phyloP scores from a whole-genome alignment of 2,797 vertebrate genomes.

The Acanthurus leucopareius region DNA sequence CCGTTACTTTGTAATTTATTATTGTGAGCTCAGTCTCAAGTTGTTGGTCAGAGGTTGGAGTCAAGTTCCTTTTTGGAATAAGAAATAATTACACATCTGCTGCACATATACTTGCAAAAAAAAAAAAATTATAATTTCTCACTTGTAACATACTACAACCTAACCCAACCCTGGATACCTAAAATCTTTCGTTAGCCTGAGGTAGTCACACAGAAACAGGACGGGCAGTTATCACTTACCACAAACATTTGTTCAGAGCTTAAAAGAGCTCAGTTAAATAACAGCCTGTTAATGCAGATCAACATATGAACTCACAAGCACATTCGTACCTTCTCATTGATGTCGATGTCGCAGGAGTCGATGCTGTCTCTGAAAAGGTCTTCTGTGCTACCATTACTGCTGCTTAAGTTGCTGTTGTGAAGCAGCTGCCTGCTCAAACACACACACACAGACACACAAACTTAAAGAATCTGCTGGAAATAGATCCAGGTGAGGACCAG shows the following conservation, averaged over 20 bases:
- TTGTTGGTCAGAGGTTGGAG: too few species aligned
- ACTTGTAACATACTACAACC: too few species aligned
- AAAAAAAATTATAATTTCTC: too few species aligned
- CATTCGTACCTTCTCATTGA: slow-evolving; percentile 93
- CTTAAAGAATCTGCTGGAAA: slow-evolving; percentile 26
- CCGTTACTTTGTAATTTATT: too few species aligned
- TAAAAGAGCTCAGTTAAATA: slow-evolving; percentile 4
- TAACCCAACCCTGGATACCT: too few species aligned
- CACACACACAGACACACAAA: slow-evolving; percentile 46
- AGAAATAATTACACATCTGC: too few species aligned
- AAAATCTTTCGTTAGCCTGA: background rate
- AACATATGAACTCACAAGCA: slow-evolving; percentile 7
- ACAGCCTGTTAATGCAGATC: background rate
- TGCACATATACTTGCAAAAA: too few species aligned
- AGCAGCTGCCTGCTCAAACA: slow-evolving; percentile 91
- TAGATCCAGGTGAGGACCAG: slow-evolving; percentile 46
- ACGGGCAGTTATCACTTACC: background rate
- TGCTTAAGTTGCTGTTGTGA: slow-evolving; percentile 97
- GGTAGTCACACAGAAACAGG: background rate
- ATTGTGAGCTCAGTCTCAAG: too few species aligned
- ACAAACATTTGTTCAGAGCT: background rate
- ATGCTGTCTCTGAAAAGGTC: slow-evolving; percentile 97
- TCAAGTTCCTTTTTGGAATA: too few species aligned
- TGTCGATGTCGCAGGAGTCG: slow-evolving; percentile 95
- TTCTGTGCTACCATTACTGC: slow-evolving; percentile 97